Conservation (phyloP, 1,140 invertebrate species). For the Meloidogyne floridensis region DNA sequence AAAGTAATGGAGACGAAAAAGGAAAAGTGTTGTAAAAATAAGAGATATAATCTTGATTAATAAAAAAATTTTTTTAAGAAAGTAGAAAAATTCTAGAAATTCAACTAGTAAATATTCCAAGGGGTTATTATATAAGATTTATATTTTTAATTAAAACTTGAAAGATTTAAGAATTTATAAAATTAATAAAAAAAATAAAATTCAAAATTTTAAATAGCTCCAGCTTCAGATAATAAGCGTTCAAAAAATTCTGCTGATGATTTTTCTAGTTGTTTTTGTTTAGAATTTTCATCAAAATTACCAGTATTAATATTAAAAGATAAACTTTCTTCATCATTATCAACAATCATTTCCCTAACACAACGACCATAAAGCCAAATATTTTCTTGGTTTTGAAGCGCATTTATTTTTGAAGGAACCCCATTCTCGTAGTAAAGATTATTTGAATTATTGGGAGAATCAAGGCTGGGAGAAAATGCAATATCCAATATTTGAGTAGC, state of each 20-base stretch:
- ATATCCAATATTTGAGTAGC: slow-evolving; percentile 28
- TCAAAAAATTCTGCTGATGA: background rate
- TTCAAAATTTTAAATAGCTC: background rate
- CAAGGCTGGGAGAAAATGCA: slow-evolving; percentile 6
- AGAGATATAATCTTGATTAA: slow-evolving; percentile 5
- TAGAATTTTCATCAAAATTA: background rate
- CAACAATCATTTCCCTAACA: slow-evolving; percentile 31
- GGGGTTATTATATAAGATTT: too few relatives aligned
- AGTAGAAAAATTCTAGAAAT: background rate
- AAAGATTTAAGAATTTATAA: too few relatives aligned
- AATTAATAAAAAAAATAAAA: background rate
- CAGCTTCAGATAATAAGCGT: background rate
- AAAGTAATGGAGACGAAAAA: background rate
- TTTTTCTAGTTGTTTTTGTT: background rate
- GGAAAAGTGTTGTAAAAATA: background rate
- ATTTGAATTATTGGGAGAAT: background rate
- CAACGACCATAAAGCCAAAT: slow-evolving; percentile 22
- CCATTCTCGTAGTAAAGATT: slow-evolving; percentile 27
- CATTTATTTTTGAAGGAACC: background rate
- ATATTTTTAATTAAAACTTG: too few relatives aligned
- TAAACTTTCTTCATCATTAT: background rate
- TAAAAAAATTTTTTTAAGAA: background rate
- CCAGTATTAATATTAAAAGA: background rate
- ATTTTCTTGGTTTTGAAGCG: background rate
- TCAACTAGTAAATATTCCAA: background rate